Base-by-base conservation (phyloP, 1,140 invertebrate genomes). In the Scaptomyza hsui region DNA sequence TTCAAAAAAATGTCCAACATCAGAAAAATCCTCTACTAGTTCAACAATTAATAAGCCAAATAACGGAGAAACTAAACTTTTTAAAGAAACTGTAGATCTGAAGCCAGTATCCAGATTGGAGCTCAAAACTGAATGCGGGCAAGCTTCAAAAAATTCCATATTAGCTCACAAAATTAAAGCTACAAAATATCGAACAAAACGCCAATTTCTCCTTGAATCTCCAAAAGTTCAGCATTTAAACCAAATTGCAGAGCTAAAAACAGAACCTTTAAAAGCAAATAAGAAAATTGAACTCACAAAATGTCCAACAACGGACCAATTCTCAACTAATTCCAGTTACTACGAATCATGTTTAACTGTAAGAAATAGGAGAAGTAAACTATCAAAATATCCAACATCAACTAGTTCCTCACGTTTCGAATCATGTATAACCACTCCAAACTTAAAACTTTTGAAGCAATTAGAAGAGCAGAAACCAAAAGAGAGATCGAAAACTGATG, bases 361-460 rank as follows among this genome's bases (percentile, higher is more conserved):
- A 24, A 4, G 24, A 24, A 6, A 26, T 1, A 0, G 1, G 12
- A 15, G 6, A 42, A 13, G n/a, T 16, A 26, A 39, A 10, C 16
- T 9, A 10, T 7, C 7, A 12, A 37, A n/a, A n/a, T 37, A 2
- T 37, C 1, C 10, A 37, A n/a, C 3, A n/a, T n/a, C 3, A n/a
- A 37, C 12, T 9, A 55, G 21, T 13, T 48, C 32, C 13, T 47
- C 32, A 15, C 13, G 10, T 16, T 63, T 47, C 3, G 59, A 53
- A 55, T 55, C 60, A 1, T 59, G 55, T n/a, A 16, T 49, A 6
- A 16, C 51, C 2, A 13, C 1, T 21, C 48, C 24, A 5, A 10
- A 19, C 7, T 4, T 19, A 6, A n/a, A 32, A 16, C n/a, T 2
- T 39, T 3, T 5, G 5, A n/a, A 18, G 5, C 5, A 19, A 9